A percentile compares a stretch with the other conserved stretches of the same genome.
Evolutionary conservation across 2,888 invertebrate species (phyloP).

Genomic region (Clistopyga incitator): DNA sequence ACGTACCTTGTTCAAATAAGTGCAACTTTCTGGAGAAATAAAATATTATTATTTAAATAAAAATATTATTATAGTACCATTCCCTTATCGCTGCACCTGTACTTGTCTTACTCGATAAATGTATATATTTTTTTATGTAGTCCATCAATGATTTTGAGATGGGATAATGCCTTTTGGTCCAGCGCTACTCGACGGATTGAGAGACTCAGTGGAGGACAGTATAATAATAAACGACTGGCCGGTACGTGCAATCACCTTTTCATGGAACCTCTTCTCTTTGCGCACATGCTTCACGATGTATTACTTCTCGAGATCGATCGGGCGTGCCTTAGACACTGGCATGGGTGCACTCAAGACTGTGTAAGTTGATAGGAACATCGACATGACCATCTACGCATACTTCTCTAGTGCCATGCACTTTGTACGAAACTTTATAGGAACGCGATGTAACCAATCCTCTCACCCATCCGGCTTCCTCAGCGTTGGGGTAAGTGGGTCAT

Average conservation of each 20-base stretch:
- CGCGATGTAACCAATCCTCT: constrained; percentile 1
- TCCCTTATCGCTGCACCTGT: constrained; percentile 6
- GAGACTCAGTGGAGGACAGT: background rate
- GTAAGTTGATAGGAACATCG: background rate
- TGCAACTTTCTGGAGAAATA: too few species aligned
- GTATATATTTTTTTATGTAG: background rate
- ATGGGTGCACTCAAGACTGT: background rate
- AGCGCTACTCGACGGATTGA: background rate
- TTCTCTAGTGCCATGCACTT: background rate
- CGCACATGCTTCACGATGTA: background rate
- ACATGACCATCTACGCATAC: background rate
- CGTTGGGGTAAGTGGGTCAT: constrained; percentile 40
- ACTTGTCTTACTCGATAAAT: background rate
- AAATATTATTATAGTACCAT: too few species aligned
- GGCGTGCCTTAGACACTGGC: background rate
- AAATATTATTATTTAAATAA: too few species aligned
- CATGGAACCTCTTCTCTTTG: background rate
- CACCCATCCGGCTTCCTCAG: background rate
- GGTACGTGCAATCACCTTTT: constrained; percentile 28
- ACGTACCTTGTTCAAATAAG: too few species aligned
- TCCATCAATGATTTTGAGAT: background rate
- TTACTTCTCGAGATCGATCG: background rate
- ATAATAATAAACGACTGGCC: background rate
- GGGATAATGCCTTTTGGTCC: background rate
- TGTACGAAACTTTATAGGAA: background rate